A percentile compares a stretch with the other conserved stretches of the same genome.
These are phyloP conservation scores for Planococcus citri DNA, from an alignment of 1,140 invertebrate species.

Conservation along the genomic window DNA sequence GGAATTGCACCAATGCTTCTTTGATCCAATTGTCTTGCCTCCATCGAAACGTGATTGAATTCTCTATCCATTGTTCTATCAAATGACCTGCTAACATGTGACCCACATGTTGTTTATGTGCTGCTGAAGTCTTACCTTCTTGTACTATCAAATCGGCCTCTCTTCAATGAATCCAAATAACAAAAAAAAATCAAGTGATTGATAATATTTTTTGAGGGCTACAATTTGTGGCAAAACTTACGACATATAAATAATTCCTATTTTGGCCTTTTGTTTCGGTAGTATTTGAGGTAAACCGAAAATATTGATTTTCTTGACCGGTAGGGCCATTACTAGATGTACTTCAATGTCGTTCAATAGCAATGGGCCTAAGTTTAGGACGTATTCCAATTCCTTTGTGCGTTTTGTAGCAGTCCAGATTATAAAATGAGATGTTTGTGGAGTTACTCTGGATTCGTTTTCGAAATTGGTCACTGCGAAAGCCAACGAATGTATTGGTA, in stretches of 20 bases:
- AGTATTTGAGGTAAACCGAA: background rate
- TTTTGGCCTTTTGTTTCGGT: background rate
- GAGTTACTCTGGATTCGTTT: background rate
- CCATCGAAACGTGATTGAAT: background rate
- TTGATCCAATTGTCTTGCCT: background rate
- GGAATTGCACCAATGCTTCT: constrained; percentile 1
- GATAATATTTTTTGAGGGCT: background rate
- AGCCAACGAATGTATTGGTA: background rate
- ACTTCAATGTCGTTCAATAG: background rate
- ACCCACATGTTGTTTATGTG: background rate
- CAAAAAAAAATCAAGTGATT: background rate
- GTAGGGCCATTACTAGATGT: background rate
- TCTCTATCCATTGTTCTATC: constrained; percentile 10
- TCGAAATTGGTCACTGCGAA: background rate
- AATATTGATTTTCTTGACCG: background rate
- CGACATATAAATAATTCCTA: constrained; percentile 12
- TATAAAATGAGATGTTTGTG: background rate
- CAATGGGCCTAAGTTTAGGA: background rate
- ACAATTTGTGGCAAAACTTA: background rate
- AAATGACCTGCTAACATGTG: background rate
- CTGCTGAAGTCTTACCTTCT: background rate
- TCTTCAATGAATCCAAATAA: background rate
- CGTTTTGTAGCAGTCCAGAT: background rate
- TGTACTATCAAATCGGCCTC: background rate
- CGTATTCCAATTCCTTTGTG: background rate